Percentiles rank a stretch among this genome's conserved stretches.
Conservation (phyloP, 2,888 invertebrate species). For the Drosophila kuntzei region DNA sequence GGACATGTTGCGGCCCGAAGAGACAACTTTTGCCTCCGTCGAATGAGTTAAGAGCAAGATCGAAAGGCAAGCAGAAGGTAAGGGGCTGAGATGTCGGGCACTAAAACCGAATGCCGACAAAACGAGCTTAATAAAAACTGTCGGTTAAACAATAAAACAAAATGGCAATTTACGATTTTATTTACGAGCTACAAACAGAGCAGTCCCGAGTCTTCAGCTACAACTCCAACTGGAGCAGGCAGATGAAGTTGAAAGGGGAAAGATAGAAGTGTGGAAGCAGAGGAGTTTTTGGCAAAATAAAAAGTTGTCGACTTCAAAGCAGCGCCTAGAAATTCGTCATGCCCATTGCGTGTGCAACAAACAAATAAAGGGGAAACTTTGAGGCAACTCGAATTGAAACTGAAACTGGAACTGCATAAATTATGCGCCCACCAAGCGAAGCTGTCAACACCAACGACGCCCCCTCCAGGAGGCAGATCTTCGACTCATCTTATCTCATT, state of each 20-base stretch:
- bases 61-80: background rate
- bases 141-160: conserved; percentile 76
- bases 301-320: conserved; percentile 66
- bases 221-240: background rate
- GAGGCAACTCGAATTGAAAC: conserved; percentile 20
- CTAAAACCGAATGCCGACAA: conserved; percentile 66
- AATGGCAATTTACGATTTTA: conserved; percentile 80
- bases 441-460: conserved; percentile 68
- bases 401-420: conserved; percentile 66
- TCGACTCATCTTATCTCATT: conserved; percentile 32
- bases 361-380: conserved; percentile 35
- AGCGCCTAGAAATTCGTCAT: conserved; percentile 71
- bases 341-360: conserved; percentile 62
- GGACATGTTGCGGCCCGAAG: conserved; percentile 58
- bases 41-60: conserved; percentile 23
- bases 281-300: conserved; percentile 28
- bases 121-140: conserved; percentile 80
- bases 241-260: conserved; percentile 13
- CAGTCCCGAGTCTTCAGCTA: conserved; percentile 20
- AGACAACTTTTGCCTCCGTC: conserved; percentile 56
- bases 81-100: conserved; percentile 21
- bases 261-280: background rate
- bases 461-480: conserved; percentile 15
- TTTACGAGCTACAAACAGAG: conserved; percentile 68
- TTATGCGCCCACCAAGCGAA: conserved; percentile 63